These are phyloP conservation scores for Metopolophium dirhodum DNA, from an alignment of 1,140 invertebrate genomes.

Conservation along the genomic window DNA sequence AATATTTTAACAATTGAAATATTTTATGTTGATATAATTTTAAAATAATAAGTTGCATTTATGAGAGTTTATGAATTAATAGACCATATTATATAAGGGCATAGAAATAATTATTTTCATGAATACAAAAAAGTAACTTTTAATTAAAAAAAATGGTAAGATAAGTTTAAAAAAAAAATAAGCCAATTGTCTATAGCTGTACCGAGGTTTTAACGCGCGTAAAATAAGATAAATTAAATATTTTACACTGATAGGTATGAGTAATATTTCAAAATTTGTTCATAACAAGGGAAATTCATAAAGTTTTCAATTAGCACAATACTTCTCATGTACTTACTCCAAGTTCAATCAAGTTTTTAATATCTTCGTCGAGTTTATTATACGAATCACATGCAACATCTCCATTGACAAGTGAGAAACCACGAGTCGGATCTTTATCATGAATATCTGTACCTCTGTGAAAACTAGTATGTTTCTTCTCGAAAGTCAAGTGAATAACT, in stretches of 20 bases:
- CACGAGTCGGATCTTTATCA: neutral
- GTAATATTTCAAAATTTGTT: neutral
- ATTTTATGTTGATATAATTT: neutral
- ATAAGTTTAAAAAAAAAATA: neutral
- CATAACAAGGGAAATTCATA: neutral
- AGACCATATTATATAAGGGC: neutral
- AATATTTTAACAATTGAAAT: neutral
- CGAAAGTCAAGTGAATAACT: neutral
- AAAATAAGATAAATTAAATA: too few species aligned
- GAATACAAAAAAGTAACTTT: neutral
- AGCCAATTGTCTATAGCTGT: too few species aligned
- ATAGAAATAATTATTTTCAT: neutral
- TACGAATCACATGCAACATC: neutral
- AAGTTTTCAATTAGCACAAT: neutral
- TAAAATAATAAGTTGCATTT: neutral
- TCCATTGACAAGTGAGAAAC: neutral
- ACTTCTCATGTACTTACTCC: neutral
- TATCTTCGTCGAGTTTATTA: neutral
- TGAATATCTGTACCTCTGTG: neutral
- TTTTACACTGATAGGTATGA: too few species aligned
- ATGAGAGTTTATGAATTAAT: neutral
- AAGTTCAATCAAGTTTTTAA: neutral
- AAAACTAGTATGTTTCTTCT: neutral
- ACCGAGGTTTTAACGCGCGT: too few species aligned
- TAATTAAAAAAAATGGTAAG: neutral